phyloP scores from a whole-genome alignment of 1,140 invertebrate genomes.

The Oppia nitens region DNA sequence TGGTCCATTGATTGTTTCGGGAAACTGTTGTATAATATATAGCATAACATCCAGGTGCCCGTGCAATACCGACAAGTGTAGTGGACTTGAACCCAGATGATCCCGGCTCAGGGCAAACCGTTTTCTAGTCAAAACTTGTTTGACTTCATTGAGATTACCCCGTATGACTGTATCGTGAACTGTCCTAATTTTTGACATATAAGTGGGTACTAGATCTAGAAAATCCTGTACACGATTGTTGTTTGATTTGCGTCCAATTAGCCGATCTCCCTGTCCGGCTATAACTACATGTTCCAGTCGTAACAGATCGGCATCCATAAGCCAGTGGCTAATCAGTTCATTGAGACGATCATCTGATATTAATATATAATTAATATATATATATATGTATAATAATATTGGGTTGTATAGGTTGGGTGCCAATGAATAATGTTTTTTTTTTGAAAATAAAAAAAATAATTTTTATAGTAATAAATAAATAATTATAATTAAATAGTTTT shows the following conservation, averaged over 20 bases:
- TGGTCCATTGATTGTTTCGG: slow-evolving; percentile 44
- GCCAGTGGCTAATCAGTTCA: slow-evolving; percentile 23
- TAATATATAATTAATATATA: too few relatives aligned
- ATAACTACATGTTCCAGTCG: slow-evolving; percentile 24
- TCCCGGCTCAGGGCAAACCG: slow-evolving; percentile 78
- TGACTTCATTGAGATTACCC: slow-evolving; percentile 63
- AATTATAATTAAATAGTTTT: too few relatives aligned
- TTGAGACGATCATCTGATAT: slow-evolving; percentile 19
- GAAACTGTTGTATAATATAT: slow-evolving; percentile 23
- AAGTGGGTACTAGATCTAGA: slow-evolving; percentile 43
- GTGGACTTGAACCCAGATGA: slow-evolving; percentile 64
- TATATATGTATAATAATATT: too few relatives aligned
- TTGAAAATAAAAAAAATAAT: too few relatives aligned
- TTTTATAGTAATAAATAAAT: too few relatives aligned
- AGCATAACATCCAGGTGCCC: slow-evolving; percentile 80
- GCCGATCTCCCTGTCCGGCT: slow-evolving; percentile 23
- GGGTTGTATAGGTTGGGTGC: too few relatives aligned
- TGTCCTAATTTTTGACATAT: slow-evolving; percentile 41
- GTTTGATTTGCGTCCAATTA: slow-evolving; percentile 29
- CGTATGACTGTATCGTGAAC: slow-evolving; percentile 30
- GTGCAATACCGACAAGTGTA: slow-evolving; percentile 80
- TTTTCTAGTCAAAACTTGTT: slow-evolving; percentile 66
- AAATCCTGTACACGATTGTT: slow-evolving; percentile 47
- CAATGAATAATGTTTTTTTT: too few relatives aligned
- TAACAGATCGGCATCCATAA: slow-evolving; percentile 22